phyloP scores from a whole-genome alignment of 1,140 invertebrate species.

The Amphibalanus amphitrite region DNA sequence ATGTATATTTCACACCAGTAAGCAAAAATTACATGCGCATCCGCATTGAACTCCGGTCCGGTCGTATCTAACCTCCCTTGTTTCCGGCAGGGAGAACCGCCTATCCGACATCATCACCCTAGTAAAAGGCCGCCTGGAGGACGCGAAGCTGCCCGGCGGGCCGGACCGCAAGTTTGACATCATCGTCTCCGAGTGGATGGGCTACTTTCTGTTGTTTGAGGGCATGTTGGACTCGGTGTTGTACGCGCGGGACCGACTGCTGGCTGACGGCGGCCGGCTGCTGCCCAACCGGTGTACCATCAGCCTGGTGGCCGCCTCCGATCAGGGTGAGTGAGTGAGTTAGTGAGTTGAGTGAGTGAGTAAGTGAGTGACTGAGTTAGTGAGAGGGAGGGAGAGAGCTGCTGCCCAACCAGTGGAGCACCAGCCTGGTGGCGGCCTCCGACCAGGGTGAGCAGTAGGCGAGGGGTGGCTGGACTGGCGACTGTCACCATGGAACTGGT shows the following conservation, averaged over 20 bases:
- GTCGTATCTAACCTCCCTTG: slow-evolving; percentile 11
- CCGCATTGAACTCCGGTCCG: too few species aligned
- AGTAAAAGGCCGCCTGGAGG: slow-evolving; percentile 76
- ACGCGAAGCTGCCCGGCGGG: slow-evolving; percentile 26
- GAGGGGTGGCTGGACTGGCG: too few species aligned
- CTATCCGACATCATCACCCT: slow-evolving; percentile 53
- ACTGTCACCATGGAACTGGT: too few species aligned
- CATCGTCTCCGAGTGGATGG: slow-evolving; percentile 27
- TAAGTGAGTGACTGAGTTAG: too few species aligned
- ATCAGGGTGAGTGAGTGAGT: slow-evolving; percentile 72
- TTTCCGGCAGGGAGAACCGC: slow-evolving; percentile 35
- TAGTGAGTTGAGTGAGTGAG: too few species aligned
- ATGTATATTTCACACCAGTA: too few species aligned
- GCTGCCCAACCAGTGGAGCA: slow-evolving; percentile 73
- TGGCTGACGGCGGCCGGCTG: slow-evolving; percentile 57
- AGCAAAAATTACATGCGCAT: too few species aligned
- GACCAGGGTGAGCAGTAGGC: slow-evolving; percentile 61
- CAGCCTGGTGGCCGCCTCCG: slow-evolving; percentile 52
- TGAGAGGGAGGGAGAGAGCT: slow-evolving; percentile 54
- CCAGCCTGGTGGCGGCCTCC: slow-evolving; percentile 72
- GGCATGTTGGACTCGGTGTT: slow-evolving; percentile 91
- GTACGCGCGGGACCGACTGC: slow-evolving; percentile 78
- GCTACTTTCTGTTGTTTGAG: slow-evolving; percentile 96
- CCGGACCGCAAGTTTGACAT: slow-evolving; percentile 45
- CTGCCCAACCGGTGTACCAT: slow-evolving; percentile 79